A percentile compares a stretch with the other conserved stretches of the same genome.
Evolutionary conservation across 2,113 vertebrate genomes (phyloP).

Genomic region (Pholis gunnellus): DNA sequence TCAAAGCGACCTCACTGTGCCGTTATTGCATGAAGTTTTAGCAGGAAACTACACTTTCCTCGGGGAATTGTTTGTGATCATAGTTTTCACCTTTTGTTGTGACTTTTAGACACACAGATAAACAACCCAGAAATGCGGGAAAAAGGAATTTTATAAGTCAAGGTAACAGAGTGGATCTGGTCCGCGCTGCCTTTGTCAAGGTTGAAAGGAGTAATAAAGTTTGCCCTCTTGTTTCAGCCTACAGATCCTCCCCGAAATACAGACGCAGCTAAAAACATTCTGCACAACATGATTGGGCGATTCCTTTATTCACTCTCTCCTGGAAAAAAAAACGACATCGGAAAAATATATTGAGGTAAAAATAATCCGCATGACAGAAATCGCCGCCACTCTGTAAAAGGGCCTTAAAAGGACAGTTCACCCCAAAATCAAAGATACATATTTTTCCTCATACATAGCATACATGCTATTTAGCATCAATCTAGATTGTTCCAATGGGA

Average conservation of each 20-base stretch:
- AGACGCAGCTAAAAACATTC: neutral
- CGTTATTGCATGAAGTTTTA: neutral
- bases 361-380: neutral
- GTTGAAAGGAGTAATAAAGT: neutral
- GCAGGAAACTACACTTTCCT: neutral
- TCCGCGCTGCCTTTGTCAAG: too few species aligned
- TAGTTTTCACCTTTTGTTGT: neutral
- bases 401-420: too few species aligned
- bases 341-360: neutral
- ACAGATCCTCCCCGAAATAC: neutral
- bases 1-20: constrained; percentile 3
- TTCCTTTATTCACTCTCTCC: too few species aligned
- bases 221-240: neutral
- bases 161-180: neutral
- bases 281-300: neutral
- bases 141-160: neutral
- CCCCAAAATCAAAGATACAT: neutral
- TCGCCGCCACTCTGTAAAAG: neutral
- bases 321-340: too few species aligned
- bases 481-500: neutral
- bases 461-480: neutral
- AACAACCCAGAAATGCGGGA: neutral
- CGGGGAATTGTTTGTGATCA: neutral
- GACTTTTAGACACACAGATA: neutral
- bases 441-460: neutral